These are phyloP conservation scores for Ginglymostoma cirratum DNA, from an alignment of 2,113 vertebrate species.

Conservation along the genomic window DNA sequence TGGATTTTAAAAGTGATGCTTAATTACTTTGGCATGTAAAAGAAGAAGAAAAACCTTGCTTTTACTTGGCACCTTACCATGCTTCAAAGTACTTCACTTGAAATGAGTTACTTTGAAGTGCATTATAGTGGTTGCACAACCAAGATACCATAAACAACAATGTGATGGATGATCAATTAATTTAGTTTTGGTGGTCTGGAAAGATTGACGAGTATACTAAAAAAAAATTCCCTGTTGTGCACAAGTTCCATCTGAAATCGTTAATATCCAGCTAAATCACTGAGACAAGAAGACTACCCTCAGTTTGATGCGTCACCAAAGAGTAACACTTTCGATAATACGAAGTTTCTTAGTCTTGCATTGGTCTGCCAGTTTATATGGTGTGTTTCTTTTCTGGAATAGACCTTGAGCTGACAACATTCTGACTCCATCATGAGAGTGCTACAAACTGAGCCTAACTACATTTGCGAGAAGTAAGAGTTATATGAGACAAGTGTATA, in stretches of 20 bases:
- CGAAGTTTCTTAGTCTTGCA: background rate
- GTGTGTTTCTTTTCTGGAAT: background rate
- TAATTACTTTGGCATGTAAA: slow-evolving; percentile 1
- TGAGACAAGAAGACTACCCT: background rate
- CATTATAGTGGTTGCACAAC: background rate
- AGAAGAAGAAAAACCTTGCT: background rate
- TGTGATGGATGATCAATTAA: background rate
- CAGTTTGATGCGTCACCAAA: background rate
- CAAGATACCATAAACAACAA: background rate
- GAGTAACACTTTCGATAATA: background rate
- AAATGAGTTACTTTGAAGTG: background rate
- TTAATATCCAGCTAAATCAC: background rate
- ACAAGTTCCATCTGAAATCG: background rate
- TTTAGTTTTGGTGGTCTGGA: background rate
- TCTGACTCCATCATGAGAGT: background rate
- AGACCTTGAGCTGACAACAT: background rate
- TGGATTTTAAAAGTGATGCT: background rate
- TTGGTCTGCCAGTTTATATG: background rate
- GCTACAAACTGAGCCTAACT: background rate
- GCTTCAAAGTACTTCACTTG: background rate
- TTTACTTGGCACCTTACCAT: background rate
- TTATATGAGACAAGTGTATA: background rate
- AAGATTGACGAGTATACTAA: background rate
- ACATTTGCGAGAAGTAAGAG: background rate
- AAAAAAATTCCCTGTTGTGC: background rate